Conservation (phyloP, 2,113 vertebrate genomes). For the Protobothrops mucrosquamatus region DNA sequence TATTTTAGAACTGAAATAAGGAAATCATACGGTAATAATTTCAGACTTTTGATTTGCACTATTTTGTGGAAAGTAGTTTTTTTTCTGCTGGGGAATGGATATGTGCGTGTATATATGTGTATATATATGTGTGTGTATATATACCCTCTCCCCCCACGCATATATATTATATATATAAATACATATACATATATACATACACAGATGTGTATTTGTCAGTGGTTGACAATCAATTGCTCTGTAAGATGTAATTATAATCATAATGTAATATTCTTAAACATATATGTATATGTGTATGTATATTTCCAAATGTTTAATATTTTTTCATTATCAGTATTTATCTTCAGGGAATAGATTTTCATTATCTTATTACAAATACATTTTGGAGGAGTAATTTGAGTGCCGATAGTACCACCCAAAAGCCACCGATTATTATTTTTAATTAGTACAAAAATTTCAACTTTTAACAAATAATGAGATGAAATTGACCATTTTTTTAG, state of each 20-base stretch:
- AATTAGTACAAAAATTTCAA: conserved; percentile 39
- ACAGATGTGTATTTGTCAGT: conserved; percentile 49
- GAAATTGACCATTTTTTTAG: conserved; percentile 33
- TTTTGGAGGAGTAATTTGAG: conserved; percentile 57
- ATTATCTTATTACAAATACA: conserved; percentile 49
- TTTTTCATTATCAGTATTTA: conserved; percentile 54
- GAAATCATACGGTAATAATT: conserved; percentile 49
- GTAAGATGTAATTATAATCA: conserved; percentile 64
- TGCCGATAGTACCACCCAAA: conserved; percentile 54
- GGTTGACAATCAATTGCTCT: conserved; percentile 68
- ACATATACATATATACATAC: neutral
- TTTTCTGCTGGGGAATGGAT: conserved; percentile 53
- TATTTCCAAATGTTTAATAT: conserved; percentile 43
- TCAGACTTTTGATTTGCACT: conserved; percentile 68
- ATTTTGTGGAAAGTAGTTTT: conserved; percentile 64
- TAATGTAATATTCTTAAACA: conserved; percentile 50
- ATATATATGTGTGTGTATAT: conserved; percentile 53
- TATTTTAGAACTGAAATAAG: conserved; percentile 56
- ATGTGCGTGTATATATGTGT: neutral
- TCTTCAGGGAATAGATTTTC: conserved; percentile 52
- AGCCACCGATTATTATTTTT: conserved; percentile 54
- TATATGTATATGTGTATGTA: conserved; percentile 47
- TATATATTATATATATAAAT: neutral
- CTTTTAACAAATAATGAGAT: conserved; percentile 41
- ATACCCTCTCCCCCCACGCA: conserved; percentile 15